These are phyloP conservation scores for Hirundo rustica DNA, from an alignment of 2,797 vertebrate genomes.

Conservation along the genomic window DNA sequence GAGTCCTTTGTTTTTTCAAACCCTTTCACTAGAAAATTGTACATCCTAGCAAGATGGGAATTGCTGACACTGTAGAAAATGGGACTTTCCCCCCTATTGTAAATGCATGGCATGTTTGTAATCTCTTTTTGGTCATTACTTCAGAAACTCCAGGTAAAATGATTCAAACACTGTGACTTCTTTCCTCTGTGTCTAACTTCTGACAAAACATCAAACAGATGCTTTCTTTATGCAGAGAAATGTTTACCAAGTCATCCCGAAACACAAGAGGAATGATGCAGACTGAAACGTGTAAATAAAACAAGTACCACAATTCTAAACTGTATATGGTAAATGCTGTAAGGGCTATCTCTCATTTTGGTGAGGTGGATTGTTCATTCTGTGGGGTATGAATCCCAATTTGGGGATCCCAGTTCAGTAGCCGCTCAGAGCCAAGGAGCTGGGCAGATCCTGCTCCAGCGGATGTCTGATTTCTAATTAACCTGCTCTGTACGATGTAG, in stretches of 20 bases:
- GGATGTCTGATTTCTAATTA: neutral
- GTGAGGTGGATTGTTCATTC: fast-evolving
- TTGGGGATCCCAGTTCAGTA: neutral
- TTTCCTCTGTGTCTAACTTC: neutral
- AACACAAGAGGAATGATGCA: neutral
- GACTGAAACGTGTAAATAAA: neutral
- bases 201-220: neutral
- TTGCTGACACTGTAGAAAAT: neutral
- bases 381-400: neutral
- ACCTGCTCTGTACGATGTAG: neutral
- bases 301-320: neutral
- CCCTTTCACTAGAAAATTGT: neutral
- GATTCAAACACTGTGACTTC: neutral
- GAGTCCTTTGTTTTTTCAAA: conserved; percentile 35
- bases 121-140: neutral
- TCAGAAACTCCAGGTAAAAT: neutral
- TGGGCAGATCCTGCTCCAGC: neutral
- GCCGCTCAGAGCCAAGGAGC: neutral
- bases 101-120: neutral
- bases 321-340: neutral
- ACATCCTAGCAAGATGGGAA: neutral
- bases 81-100: neutral
- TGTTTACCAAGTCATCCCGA: neutral
- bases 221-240: neutral
- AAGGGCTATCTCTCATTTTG: neutral